A percentile compares a stretch with the other conserved stretches of the same genome.
phyloP scores from a whole-genome alignment of 2,888 invertebrate species.

The Autographa pulchrina region DNA sequence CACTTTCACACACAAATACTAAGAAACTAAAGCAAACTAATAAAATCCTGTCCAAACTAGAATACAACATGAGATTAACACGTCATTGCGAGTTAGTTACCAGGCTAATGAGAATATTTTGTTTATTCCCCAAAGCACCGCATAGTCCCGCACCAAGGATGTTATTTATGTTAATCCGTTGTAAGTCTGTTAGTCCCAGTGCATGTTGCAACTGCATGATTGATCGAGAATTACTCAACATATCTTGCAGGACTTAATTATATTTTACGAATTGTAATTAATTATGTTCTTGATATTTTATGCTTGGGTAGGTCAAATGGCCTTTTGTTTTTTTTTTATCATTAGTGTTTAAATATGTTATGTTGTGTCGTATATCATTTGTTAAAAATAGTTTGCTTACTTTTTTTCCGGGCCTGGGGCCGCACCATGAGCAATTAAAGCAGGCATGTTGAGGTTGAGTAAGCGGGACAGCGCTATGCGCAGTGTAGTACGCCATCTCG shows the following conservation, averaged over 20 bases:
- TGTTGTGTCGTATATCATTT: background rate
- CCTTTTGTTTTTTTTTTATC: background rate
- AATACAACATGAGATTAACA: background rate
- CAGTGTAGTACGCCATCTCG: no score
- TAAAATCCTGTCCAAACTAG: background rate
- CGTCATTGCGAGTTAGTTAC: conserved; percentile 1
- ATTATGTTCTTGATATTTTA: background rate
- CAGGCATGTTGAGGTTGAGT: no score
- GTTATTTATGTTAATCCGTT: conserved; percentile 42
- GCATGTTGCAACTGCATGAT: conserved; percentile 27
- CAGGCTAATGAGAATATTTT: conserved; percentile 9
- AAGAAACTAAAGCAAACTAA: background rate
- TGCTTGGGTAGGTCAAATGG: background rate
- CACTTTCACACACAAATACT: background rate
- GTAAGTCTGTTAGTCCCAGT: conserved; percentile 23
- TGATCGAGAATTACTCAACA: conserved; percentile 33
- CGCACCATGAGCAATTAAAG: no score
- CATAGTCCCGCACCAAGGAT: conserved; percentile 9
- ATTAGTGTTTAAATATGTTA: background rate
- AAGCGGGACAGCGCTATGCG: no score
- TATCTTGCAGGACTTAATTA: conserved; percentile 16
- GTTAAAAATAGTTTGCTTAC: background rate
- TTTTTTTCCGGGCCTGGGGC: no score
- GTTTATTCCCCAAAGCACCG: conserved; percentile 9
- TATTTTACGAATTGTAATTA: conserved; percentile 8